Conservation (phyloP, 2,797 vertebrate species). For the Mormyrops attenuatus region DNA sequence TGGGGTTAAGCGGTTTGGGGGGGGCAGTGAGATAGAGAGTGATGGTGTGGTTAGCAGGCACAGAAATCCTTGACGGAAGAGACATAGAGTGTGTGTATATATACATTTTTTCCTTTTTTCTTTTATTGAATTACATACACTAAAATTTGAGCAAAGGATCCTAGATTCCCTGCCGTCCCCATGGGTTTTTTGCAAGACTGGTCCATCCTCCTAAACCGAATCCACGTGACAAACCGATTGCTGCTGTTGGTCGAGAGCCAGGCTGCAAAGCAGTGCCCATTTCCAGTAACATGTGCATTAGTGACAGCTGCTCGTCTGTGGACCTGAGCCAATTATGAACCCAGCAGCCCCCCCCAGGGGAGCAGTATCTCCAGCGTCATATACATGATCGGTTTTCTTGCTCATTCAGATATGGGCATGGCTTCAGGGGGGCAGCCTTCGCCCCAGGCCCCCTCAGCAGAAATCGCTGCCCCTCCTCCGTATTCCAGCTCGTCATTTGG, state of each 20-base stretch:
- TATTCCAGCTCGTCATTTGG: neutral
- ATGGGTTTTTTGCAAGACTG: neutral
- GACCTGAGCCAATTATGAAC: neutral
- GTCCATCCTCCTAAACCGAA: neutral
- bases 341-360: neutral
- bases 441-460: neutral
- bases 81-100: neutral
- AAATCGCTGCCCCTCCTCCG: neutral
- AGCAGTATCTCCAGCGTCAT: neutral
- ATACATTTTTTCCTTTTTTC: neutral
- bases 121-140: neutral
- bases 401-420: neutral
- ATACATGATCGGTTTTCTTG: neutral
- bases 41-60: slow-evolving; percentile 14
- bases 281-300: neutral
- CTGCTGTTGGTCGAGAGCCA: neutral
- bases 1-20: slow-evolving; percentile 22
- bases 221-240: neutral
- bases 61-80: neutral
- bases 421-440: neutral
- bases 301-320: neutral
- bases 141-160: neutral
- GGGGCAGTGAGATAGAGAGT: slow-evolving; percentile 1
- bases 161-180: neutral
- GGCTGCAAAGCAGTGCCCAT: neutral